These are phyloP conservation scores for Psittacula cyanocephala DNA, from an alignment of 2,113 vertebrate species.

Conservation along the genomic window DNA sequence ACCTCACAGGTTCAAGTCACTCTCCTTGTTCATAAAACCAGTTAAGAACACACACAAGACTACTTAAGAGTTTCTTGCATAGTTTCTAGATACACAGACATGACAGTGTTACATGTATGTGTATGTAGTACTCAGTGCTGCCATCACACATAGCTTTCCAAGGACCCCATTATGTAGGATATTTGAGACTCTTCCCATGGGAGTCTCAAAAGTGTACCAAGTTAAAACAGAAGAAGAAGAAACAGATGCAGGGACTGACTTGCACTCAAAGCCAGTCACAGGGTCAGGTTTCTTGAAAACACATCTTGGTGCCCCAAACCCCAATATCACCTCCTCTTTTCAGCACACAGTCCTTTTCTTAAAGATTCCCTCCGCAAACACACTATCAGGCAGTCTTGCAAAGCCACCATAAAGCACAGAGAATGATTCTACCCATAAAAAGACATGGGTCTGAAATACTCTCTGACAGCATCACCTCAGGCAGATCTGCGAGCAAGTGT, in stretches of 20 bases:
- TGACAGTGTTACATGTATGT: rapidly evolving
- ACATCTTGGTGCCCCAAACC: not conserved
- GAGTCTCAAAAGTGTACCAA: not conserved
- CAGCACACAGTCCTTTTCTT: not conserved
- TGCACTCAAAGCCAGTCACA: not conserved
- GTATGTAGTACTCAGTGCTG: no score
- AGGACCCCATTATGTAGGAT: not conserved
- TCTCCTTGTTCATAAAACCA: not conserved
- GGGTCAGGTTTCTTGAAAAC: not conserved
- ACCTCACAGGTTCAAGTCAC: not conserved
- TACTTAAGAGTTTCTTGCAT: not conserved
- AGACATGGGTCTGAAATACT: not conserved
- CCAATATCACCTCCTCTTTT: not conserved
- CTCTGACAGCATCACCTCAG: not conserved
- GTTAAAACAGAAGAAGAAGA: not conserved
- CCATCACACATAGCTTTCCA: not conserved
- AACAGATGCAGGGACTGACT: not conserved
- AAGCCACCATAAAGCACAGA: rapidly evolving
- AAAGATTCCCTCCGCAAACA: not conserved
- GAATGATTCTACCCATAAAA: not conserved
- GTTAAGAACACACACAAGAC: not conserved
- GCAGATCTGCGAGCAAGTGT: not conserved
- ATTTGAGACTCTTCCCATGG: not conserved
- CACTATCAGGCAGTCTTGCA: no score
- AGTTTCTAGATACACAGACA: not conserved